phyloP scores from a whole-genome alignment of 2,888 invertebrate species.

The Cephus nigrinus region DNA sequence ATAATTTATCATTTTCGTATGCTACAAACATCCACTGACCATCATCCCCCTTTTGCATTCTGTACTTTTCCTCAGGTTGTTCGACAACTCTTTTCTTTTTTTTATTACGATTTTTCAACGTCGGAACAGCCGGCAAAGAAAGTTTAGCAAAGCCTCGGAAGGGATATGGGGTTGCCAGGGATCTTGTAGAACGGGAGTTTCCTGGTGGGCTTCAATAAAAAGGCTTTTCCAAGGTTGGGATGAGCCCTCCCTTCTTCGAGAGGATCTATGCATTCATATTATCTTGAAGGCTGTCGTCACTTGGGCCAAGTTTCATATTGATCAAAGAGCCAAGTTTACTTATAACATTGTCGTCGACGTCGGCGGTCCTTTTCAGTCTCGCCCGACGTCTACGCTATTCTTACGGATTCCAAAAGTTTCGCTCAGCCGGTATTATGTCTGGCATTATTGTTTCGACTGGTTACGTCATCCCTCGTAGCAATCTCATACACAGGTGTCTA shows the following conservation, averaged over 20 bases:
- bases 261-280: constrained; percentile 38
- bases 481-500: background rate
- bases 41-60: background rate
- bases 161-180: background rate
- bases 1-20: background rate
- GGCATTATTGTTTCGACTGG: background rate
- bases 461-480: background rate
- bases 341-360: background rate
- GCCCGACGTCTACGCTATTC: background rate
- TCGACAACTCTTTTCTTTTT: background rate
- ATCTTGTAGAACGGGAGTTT: background rate
- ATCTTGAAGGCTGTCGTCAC: constrained; percentile 35
- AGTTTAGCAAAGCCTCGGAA: background rate
- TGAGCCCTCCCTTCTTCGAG: constrained; percentile 5
- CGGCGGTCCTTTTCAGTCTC: background rate
- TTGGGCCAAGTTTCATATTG: constrained; percentile 43
- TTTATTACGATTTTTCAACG: background rate
- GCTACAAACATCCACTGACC: no score
- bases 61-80: no score
- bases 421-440: background rate
- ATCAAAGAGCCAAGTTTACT: constrained; percentile 31
- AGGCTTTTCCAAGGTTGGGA: constrained; percentile 17
- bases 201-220: constrained; percentile 27
- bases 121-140: background rate
- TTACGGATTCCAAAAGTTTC: background rate